These are phyloP conservation scores for Andrena camellia DNA, from an alignment of 2,888 invertebrate genomes.

Conservation along the genomic window DNA sequence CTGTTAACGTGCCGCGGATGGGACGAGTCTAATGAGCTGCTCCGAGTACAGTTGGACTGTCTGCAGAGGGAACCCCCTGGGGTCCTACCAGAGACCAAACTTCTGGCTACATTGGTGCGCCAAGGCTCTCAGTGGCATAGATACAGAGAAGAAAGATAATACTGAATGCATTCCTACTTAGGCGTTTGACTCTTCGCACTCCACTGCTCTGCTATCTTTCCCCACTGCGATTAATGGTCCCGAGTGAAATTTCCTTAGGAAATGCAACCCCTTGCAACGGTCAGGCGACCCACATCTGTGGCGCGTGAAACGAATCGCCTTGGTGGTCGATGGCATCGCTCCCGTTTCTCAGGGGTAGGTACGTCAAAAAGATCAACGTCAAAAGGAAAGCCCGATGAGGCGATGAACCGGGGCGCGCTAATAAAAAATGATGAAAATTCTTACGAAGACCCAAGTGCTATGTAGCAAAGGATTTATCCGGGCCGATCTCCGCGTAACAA, in stretches of 20 bases:
- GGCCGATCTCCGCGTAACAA: conserved; percentile 44
- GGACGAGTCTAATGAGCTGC: neutral
- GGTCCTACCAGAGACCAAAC: too few species aligned
- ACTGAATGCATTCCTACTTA: too few species aligned
- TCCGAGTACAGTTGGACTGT: too few species aligned
- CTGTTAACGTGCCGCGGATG: neutral
- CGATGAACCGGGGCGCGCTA: neutral
- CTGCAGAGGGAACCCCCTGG: too few species aligned
- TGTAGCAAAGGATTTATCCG: conserved; percentile 15
- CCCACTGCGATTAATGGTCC: neutral
- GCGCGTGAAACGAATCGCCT: conserved; percentile 22
- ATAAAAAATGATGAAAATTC: conserved; percentile 51
- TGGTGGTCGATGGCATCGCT: conserved; percentile 5
- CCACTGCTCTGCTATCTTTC: too few species aligned
- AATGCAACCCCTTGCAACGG: neutral
- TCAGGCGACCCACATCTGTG: neutral
- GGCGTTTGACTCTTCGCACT: too few species aligned
- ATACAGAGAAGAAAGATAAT: too few species aligned
- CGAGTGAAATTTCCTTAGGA: conserved; percentile 2
- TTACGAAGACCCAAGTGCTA: neutral
- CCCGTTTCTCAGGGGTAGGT: neutral
- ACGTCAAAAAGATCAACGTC: conserved; percentile 10
- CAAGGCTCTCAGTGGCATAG: too few species aligned
- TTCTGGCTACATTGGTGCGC: too few species aligned
- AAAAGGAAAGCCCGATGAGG: neutral